These are phyloP conservation scores for Delphinus delphis DNA, from an alignment of 2,113 vertebrate species.

Conservation along the genomic window DNA sequence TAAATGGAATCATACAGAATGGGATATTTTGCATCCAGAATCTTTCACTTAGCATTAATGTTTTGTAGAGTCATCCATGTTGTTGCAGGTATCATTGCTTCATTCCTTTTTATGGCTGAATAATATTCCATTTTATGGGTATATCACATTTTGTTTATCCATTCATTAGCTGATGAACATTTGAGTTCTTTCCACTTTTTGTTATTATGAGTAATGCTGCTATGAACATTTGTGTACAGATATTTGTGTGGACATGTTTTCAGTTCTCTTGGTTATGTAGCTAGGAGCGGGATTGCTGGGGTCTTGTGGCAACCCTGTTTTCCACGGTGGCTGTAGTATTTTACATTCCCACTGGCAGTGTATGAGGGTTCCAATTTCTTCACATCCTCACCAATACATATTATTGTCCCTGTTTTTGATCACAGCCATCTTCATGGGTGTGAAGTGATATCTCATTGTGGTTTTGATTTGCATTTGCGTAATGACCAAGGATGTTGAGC, in stretches of 20 bases:
- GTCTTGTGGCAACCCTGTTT: not conserved
- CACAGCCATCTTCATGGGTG: not conserved
- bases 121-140: not conserved
- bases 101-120: not conserved
- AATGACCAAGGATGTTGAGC: not conserved
- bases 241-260: not conserved
- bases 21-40: not conserved
- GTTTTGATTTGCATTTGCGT: conserved; percentile 50
- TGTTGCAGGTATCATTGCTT: not conserved
- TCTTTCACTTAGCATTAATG: not conserved
- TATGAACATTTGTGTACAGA: not conserved
- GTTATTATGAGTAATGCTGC: not conserved
- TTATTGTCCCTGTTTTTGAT: not conserved
- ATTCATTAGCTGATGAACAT: not conserved
- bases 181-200: not conserved
- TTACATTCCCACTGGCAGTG: not conserved
- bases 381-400: not conserved
- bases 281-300: not conserved
- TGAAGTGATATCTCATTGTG: not conserved
- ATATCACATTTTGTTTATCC: not conserved
- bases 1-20: not conserved
- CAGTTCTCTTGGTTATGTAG: not conserved
- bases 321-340: not conserved
- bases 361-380: not conserved
- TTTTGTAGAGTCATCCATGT: not conserved